phyloP scores from a whole-genome alignment of 1,140 invertebrate species.

The Drosophila athabasca region DNA sequence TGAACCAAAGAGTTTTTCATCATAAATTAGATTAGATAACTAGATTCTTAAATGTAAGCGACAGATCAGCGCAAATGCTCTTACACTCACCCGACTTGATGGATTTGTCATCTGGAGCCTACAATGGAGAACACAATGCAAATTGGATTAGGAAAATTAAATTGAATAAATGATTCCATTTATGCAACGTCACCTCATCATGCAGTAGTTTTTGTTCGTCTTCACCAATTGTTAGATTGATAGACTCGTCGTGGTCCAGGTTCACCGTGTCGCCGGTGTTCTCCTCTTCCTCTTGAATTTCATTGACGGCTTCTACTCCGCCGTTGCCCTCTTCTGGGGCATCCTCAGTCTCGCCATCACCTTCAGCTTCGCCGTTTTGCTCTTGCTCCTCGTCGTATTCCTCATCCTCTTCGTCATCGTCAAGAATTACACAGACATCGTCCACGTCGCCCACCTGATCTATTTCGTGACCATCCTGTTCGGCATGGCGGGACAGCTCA shows the following conservation, averaged over 20 bases:
- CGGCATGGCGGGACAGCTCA: conserved; percentile 69
- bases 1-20: conserved; percentile 1
- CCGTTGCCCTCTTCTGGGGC: conserved; percentile 15
- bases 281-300: conserved; percentile 61
- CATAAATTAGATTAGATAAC: too few species aligned
- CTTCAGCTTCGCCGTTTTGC: conserved; percentile 42
- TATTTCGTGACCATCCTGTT: conserved; percentile 83
- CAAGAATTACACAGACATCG: conserved; percentile 70
- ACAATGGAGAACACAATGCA: background rate
- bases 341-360: conserved; percentile 37
- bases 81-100: conserved; percentile 73
- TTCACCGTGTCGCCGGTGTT: conserved; percentile 66
- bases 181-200: conserved; percentile 85
- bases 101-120: conserved; percentile 81
- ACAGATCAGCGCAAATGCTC: background rate
- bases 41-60: too few species aligned
- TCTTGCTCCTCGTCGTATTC: conserved; percentile 53
- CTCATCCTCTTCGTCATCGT: conserved; percentile 74
- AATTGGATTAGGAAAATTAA: conserved; percentile 21
- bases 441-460: conserved; percentile 84
- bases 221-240: conserved; percentile 91
- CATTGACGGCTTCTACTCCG: conserved; percentile 42
- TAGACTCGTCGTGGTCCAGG: conserved; percentile 89
- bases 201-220: conserved; percentile 90
- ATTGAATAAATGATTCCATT: background rate